Base-by-base conservation (phyloP, 1,140 invertebrate genomes). In the Drosophila ogumai region DNA sequence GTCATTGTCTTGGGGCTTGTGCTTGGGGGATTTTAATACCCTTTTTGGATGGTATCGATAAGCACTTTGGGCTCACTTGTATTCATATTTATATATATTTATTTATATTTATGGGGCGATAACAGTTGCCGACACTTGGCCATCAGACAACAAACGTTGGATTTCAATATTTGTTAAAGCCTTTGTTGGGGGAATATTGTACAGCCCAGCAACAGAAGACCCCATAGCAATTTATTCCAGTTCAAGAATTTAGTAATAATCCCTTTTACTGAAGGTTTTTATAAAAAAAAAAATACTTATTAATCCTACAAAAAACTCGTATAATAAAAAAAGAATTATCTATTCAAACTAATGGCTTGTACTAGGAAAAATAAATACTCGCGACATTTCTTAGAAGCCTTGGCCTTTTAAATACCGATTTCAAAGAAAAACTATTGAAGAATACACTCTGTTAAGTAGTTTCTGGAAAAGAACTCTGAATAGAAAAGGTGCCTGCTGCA, bases 21-120 rank as follows among this genome's bases (percentile, higher is more conserved):
- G 12, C 36, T 44, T 58, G 46, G 47, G 50, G 57, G 74, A 63
- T 55, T 75, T 79, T 75, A 75, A 85, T 82, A 66, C 76, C 81
- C 64, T 69, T 56, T 55, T 75, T 25, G 19, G 64, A 81, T 67
- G 73, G 55, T 54, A 85, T 81, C 61, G 31, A 17, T 55, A 58
- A 79, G 61, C 71, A 80, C 77, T 84, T 76, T 68, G 46, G 44
- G 25, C 54, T 59, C 32, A 61, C 72, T 41, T 40, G 34, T 43
- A 61, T 61, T 65, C 22, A 43, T 65, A 65, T 86, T 85, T 55
- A 78, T 78, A 55, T 31, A 10, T 17, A 41, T 9, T 17, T 41
- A 64, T 60, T 60, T 64, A 64, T 64, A 65, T 86, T 85, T 65
- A 81, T 78, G 69, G 59, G 43, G 68, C 60, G 82, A 86, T 87